phyloP scores from a whole-genome alignment of 2,797 vertebrate species.

The Gymnoscopelus microlampas region DNA sequence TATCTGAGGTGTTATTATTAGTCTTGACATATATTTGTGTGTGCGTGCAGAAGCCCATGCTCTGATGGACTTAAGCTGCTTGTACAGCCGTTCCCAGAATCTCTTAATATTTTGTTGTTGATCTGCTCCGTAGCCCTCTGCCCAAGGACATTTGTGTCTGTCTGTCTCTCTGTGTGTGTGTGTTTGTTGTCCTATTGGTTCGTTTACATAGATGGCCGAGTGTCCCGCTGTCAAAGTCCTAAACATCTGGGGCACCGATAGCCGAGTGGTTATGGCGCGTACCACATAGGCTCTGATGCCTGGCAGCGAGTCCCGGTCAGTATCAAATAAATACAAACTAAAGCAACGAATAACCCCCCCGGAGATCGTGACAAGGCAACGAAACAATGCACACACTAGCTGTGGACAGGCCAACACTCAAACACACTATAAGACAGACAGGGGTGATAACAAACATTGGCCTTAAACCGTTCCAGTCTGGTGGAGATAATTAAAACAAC shows the following conservation, averaged over 20 bases:
- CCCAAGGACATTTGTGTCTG: constrained; percentile 50
- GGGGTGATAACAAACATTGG: no score
- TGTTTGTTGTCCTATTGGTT: constrained; percentile 48
- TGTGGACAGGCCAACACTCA: no score
- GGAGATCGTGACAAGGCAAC: no score
- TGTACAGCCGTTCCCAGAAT: constrained; percentile 51
- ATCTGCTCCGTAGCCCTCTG: constrained; percentile 55
- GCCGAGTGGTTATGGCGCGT: no score
- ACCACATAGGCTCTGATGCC: no score
- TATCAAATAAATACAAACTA: no score
- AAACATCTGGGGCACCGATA: neutral
- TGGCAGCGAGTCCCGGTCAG: no score
- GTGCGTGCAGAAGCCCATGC: constrained; percentile 37
- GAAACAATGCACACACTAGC: no score
- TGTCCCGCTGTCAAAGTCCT: constrained; percentile 52
- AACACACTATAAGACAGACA: no score
- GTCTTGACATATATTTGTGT: constrained; percentile 46
- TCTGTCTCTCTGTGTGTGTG: constrained; percentile 22
- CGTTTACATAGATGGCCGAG: constrained; percentile 70
- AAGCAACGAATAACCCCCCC: no score
- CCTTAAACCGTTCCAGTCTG: no score
- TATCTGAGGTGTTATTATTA: constrained; percentile 49
- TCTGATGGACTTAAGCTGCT: constrained; percentile 46
- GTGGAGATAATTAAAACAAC: no score
- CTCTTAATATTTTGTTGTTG: constrained; percentile 55